Evolutionary conservation across 2,797 vertebrate species (phyloP).

Genomic region (Xerus rutilus): DNA sequence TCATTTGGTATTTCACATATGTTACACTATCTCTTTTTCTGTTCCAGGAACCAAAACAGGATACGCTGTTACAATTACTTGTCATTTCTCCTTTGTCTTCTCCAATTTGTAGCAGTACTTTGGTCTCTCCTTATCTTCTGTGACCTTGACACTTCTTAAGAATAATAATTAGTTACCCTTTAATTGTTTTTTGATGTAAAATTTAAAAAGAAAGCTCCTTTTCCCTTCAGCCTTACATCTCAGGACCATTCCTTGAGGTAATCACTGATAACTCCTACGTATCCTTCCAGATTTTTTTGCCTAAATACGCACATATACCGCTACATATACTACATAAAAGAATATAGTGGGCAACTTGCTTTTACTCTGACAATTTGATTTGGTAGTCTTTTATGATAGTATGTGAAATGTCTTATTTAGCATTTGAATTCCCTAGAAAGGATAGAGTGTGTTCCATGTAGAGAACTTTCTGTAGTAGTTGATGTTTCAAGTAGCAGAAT

Average conservation of each 20-base stretch:
- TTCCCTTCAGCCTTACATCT: background rate
- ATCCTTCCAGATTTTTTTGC: background rate
- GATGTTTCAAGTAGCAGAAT: background rate
- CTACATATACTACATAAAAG: background rate
- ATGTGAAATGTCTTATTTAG: background rate
- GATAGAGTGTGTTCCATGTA: background rate
- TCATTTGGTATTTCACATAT: background rate
- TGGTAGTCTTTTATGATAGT: background rate
- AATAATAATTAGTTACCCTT: constrained; percentile 1
- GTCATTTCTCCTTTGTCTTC: background rate
- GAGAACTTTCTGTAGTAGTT: background rate
- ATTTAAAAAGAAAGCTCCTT: background rate
- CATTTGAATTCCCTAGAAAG: background rate
- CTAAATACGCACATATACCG: background rate
- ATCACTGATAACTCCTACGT: background rate
- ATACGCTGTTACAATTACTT: background rate
- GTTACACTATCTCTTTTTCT: background rate
- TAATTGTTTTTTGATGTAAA: background rate
- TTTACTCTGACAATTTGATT: background rate
- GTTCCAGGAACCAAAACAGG: background rate
- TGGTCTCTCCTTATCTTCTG: background rate
- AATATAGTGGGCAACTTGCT: background rate
- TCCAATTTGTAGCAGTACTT: background rate
- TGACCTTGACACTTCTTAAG: background rate
- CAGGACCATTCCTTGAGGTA: background rate